These are phyloP conservation scores for Scortum barcoo DNA, from an alignment of 2,113 vertebrate genomes.

Conservation along the genomic window DNA sequence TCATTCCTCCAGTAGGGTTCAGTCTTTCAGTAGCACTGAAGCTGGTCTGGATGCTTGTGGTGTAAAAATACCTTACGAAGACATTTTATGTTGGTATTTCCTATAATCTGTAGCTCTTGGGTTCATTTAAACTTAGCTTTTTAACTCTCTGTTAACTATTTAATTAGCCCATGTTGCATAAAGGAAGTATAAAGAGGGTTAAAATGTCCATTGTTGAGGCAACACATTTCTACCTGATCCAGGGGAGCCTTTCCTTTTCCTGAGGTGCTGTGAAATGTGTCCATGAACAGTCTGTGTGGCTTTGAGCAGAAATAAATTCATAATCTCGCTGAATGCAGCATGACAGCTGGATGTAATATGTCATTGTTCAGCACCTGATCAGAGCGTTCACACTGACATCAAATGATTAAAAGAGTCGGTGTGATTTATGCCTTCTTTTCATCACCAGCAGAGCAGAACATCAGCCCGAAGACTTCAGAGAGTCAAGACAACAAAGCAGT, in stretches of 20 bases:
- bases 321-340: not conserved
- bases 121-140: not conserved
- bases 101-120: not conserved
- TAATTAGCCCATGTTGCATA: not conserved
- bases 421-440: not conserved
- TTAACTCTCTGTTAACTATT: not conserved
- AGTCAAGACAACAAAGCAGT: constrained; percentile 58
- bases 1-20: too few relatives aligned
- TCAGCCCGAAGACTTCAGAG: constrained; percentile 45
- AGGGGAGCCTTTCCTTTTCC: too few relatives aligned
- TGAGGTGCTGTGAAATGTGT: constrained; percentile 1
- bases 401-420: not conserved
- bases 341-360: not conserved
- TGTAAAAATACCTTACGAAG: not conserved
- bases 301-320: not conserved
- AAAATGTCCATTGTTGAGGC: not conserved
- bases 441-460: constrained; percentile 61
- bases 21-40: not conserved
- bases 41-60: not conserved
- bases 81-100: not conserved
- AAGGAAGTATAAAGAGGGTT: not conserved
- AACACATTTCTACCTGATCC: not conserved
- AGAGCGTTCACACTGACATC: not conserved
- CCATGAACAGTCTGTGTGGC: too few relatives aligned
- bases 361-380: constrained; percentile 11